These are phyloP conservation scores for Mungos mungo DNA, from an alignment of 2,113 vertebrate genomes.

Conservation along the genomic window DNA sequence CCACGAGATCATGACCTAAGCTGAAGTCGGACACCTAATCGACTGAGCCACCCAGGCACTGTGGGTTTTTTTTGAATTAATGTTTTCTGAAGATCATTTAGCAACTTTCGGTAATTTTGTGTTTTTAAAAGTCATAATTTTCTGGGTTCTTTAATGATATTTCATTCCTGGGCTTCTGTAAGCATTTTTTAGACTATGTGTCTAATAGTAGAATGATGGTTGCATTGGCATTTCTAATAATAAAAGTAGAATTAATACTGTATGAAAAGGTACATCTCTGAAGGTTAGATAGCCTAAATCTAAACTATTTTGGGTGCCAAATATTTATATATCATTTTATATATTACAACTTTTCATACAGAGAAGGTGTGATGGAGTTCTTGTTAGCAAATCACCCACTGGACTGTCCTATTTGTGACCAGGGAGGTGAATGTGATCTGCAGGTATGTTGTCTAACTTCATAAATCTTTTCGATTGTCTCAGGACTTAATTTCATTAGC, in stretches of 20 bases:
- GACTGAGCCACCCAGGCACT: no score
- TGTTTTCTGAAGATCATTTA: slow-evolving; percentile 39
- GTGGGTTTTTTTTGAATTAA: slow-evolving; percentile 1
- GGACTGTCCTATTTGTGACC: slow-evolving; percentile 98
- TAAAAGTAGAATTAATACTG: neutral
- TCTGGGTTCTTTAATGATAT: neutral
- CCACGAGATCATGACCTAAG: no score
- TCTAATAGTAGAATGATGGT: neutral
- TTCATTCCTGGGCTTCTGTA: neutral
- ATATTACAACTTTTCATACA: slow-evolving; percentile 75
- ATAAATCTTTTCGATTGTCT: neutral
- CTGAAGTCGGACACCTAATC: no score
- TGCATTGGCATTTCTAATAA: slow-evolving; percentile 33
- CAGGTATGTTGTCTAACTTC: slow-evolving; percentile 87
- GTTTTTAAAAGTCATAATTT: slow-evolving; percentile 27
- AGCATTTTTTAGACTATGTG: neutral
- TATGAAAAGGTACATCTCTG: neutral
- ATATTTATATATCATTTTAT: slow-evolving; percentile 4
- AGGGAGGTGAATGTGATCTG: slow-evolving; percentile 97
- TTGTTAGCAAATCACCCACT: slow-evolving; percentile 95
- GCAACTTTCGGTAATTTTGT: neutral
- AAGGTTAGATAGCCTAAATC: neutral
- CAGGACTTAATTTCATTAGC: slow-evolving; percentile 25
- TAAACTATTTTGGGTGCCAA: neutral
- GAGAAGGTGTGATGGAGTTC: slow-evolving; percentile 98